Conservation (phyloP, 2,113 vertebrate species). For the Emydocephalus ijimae region DNA sequence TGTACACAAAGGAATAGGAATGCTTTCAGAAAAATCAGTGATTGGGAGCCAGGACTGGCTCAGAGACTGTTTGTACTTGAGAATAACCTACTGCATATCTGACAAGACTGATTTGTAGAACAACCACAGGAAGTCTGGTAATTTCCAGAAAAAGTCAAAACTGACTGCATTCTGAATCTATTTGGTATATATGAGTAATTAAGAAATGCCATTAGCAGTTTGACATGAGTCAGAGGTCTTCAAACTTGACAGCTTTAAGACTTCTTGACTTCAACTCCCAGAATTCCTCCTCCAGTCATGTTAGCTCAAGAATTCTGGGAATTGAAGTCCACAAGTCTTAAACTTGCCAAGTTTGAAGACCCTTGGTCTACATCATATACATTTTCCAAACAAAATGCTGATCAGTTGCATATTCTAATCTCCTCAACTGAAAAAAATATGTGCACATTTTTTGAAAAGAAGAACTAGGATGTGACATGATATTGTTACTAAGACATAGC, state of each 20-base stretch:
- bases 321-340: too few relatives aligned
- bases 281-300: too few relatives aligned
- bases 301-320: too few relatives aligned
- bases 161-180: background rate
- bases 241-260: too few relatives aligned
- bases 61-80: background rate
- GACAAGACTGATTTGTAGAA: background rate
- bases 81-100: background rate
- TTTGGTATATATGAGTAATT: background rate
- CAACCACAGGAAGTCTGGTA: background rate
- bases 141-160: background rate
- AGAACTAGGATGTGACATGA: background rate
- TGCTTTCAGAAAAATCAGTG: background rate
- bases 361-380: background rate
- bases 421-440: background rate
- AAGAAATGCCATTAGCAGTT: background rate
- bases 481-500: too few relatives aligned
- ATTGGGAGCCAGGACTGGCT: background rate
- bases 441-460: background rate
- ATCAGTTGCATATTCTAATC: background rate
- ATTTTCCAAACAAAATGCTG: background rate
- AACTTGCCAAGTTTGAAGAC: too few relatives aligned
- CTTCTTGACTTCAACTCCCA: too few relatives aligned
- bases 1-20: background rate
- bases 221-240: background rate